Conservation (phyloP, 2,113 vertebrate species). For the Tachuris rubrigastra region DNA sequence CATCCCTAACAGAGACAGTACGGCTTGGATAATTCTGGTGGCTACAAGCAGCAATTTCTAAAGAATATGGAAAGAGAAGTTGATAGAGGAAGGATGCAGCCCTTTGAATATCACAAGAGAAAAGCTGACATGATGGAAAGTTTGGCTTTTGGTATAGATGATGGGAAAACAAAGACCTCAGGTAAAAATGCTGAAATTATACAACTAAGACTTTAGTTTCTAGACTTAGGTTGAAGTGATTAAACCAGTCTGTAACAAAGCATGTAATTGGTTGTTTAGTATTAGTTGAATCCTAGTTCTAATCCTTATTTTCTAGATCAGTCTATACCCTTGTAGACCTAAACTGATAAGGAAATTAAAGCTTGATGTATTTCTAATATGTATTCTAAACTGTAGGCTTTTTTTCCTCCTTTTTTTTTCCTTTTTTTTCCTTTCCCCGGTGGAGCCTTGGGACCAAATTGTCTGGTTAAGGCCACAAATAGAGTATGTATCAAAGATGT, state of each 20-base stretch:
- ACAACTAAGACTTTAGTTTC: not conserved
- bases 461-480: not conserved
- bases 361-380: not conserved
- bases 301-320: not conserved
- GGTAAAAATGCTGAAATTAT: conserved; percentile 66
- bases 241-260: not conserved
- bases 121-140: conserved; percentile 89
- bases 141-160: conserved; percentile 86
- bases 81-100: conserved; percentile 81
- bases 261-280: not conserved
- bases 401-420: not conserved
- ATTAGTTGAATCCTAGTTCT: not conserved
- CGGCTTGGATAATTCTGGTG: conserved; percentile 87
- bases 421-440: too few relatives aligned
- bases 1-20: conserved; percentile 81
- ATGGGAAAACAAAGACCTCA: conserved; percentile 85
- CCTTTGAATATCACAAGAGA: conserved; percentile 86
- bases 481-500: not conserved
- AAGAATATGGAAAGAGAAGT: conserved; percentile 87
- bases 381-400: not conserved
- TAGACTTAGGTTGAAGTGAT: not conserved
- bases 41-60: conserved; percentile 86
- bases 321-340: not conserved
- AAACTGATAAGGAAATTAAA: not conserved
- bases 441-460: not conserved